A percentile compares a stretch with the other conserved stretches of the same genome.
Evolutionary conservation across 2,113 vertebrate species (phyloP).

Genomic region (Cavia aperea): DNA sequence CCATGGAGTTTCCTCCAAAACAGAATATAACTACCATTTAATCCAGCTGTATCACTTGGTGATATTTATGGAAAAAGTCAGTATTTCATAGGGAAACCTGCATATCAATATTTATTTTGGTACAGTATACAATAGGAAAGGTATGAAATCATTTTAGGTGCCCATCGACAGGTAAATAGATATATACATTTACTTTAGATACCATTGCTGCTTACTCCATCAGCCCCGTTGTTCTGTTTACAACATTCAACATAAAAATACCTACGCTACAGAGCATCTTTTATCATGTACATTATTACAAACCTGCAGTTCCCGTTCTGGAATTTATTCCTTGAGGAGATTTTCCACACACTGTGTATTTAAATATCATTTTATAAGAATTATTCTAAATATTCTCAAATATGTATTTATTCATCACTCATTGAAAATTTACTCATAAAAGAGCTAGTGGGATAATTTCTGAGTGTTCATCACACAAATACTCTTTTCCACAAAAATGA

Average conservation of each 20-base stretch:
- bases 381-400: not conserved
- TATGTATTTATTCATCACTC: not conserved
- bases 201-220: not conserved
- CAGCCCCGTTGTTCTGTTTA: not conserved
- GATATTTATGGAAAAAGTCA: not conserved
- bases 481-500: not conserved
- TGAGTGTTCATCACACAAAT: not conserved
- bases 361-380: not conserved
- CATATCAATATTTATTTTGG: not conserved
- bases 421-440: not conserved
- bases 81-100: not conserved
- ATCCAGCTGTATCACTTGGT: not conserved
- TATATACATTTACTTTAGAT: not conserved
- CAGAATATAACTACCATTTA: not conserved
- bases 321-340: not conserved
- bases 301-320: not conserved
- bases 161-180: not conserved
- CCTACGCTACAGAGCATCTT: not conserved
- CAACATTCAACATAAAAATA: not conserved
- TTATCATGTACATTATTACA: not conserved
- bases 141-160: not conserved
- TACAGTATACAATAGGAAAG: not conserved
- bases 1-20: not conserved
- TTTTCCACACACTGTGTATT: not conserved
- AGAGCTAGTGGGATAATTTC: not conserved